Percentiles rank a stretch among this genome's conserved stretches.
phyloP scores from a whole-genome alignment of 2,888 invertebrate genomes.

The Cotesia congregata region DNA sequence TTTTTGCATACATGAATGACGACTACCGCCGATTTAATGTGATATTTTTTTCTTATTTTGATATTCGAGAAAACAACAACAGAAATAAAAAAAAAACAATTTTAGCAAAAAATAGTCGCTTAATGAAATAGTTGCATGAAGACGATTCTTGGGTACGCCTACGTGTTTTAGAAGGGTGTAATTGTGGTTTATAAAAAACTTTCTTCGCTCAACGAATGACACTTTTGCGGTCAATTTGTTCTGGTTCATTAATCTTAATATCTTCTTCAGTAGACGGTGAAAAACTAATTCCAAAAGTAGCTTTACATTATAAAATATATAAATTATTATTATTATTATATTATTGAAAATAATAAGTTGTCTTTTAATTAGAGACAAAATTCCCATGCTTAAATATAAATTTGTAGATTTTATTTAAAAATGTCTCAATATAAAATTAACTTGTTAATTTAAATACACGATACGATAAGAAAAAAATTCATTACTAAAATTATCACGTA shows the following conservation, averaged over 20 bases:
- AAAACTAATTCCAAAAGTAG: background rate
- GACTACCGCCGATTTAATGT: background rate
- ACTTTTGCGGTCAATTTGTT: constrained; percentile 23
- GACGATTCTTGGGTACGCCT: constrained; percentile 26
- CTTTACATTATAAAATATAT: background rate
- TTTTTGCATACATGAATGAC: constrained; percentile 4
- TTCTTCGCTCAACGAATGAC: constrained; percentile 6
- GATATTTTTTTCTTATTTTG: constrained; percentile 1
- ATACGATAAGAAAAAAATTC: background rate
- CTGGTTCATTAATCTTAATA: background rate
- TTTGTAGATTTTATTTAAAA: background rate
- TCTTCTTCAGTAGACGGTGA: background rate
- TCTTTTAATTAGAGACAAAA: background rate
- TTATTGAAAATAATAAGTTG: background rate
- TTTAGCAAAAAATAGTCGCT: background rate
- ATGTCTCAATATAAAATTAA: background rate
- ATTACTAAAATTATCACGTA: background rate
- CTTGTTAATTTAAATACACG: background rate
- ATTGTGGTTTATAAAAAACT: constrained; percentile 32
- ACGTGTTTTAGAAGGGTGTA: constrained; percentile 27
- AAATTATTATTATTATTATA: background rate
- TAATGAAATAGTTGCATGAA: constrained; percentile 29
- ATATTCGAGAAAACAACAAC: too few species aligned
- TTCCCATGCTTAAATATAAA: background rate
- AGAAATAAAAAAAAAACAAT: background rate